Percentiles rank a stretch among this genome's conserved stretches.
Conservation (phyloP, 2,797 vertebrate species). For the Dendrocincla fuliginosa region DNA sequence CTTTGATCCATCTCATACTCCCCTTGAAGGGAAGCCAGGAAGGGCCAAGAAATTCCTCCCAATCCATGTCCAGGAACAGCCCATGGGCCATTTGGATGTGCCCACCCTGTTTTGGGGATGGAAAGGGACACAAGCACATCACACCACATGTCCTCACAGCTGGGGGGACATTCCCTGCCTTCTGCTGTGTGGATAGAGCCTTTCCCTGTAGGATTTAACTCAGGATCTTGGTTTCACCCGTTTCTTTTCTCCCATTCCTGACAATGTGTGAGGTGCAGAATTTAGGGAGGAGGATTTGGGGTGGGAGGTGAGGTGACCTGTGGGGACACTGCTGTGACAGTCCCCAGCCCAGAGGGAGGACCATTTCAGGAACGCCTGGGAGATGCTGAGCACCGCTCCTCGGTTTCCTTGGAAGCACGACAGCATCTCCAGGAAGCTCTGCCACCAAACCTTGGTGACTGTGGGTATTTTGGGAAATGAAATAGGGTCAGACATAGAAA, state of each 20-base stretch:
- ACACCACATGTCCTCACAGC: fast-evolving
- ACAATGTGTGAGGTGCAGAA: fast-evolving
- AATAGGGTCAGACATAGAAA: neutral
- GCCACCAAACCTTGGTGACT: neutral
- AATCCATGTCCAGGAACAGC: neutral
- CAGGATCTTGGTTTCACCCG: neutral
- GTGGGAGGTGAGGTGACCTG: neutral
- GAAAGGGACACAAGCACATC: neutral
- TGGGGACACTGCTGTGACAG: neutral
- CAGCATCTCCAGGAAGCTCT: neutral
- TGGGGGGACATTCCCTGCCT: neutral
- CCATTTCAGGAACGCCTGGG: neutral
- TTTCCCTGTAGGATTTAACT: neutral
- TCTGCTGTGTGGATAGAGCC: neutral
- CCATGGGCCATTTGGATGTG: neutral
- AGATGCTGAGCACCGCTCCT: neutral
- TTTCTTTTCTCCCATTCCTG: neutral
- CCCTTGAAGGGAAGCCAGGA: neutral
- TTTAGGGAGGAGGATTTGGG: neutral
- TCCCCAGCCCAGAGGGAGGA: neutral
- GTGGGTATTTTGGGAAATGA: neutral
- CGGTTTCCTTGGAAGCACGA: neutral
- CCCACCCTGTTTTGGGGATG: neutral
- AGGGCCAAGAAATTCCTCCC: neutral
- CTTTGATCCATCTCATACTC: neutral